These are phyloP conservation scores for Squalus acanthias DNA, from an alignment of 2,797 vertebrate genomes.

Conservation along the genomic window DNA sequence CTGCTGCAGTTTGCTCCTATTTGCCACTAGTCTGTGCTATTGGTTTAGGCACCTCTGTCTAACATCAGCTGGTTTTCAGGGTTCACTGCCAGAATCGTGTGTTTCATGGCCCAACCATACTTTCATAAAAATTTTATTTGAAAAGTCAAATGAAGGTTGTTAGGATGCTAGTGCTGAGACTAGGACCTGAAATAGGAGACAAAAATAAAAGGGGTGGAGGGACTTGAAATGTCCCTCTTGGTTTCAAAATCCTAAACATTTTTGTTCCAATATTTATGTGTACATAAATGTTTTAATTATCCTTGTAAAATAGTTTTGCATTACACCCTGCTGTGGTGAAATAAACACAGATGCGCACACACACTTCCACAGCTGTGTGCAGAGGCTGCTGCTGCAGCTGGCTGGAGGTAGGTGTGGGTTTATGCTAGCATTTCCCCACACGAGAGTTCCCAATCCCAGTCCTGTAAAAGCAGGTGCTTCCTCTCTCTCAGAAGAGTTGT, in stretches of 20 bases:
- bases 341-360: neutral
- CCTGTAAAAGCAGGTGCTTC: neutral
- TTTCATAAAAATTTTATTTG: neutral
- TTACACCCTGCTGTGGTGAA: neutral
- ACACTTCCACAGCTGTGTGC: neutral
- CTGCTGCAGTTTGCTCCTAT: neutral
- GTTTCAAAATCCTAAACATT: neutral
- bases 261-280: neutral
- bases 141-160: neutral
- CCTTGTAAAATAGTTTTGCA: neutral
- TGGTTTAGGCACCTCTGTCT: neutral
- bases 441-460: neutral
- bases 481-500: neutral
- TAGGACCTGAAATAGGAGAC: neutral
- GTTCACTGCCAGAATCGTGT: neutral
- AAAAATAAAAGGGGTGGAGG: neutral
- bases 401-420: neutral
- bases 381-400: neutral
- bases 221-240: neutral
- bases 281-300: neutral
- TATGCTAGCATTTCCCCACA: neutral
- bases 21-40: slow-evolving; percentile 31
- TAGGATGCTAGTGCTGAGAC: neutral
- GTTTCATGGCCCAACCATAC: neutral
- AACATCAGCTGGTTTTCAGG: neutral